phyloP scores from a whole-genome alignment of 2,888 invertebrate genomes.

The Dolichomitus sp. region DNA sequence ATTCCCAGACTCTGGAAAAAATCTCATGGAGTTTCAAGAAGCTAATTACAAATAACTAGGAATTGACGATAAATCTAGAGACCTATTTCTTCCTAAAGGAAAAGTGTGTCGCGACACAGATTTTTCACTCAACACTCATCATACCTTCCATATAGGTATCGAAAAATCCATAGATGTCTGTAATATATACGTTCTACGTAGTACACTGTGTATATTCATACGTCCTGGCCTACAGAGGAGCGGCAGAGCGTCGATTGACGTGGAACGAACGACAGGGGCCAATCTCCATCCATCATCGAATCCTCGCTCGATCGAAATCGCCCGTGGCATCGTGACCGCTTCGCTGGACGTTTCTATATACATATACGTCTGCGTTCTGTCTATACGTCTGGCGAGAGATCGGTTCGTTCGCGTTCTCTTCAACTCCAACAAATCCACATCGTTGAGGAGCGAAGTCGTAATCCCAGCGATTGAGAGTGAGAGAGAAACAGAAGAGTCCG shows the following conservation, averaged over 20 bases:
- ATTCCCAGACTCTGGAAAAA: not conserved
- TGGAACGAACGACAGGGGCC: constrained; percentile 61
- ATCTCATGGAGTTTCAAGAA: not conserved
- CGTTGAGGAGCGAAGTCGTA: constrained; percentile 23
- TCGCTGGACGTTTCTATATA: constrained; percentile 34
- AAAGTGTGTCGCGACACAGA: constrained; percentile 44
- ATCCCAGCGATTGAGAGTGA: constrained; percentile 43
- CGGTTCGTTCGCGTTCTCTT: constrained; percentile 46
- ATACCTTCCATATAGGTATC: constrained; percentile 22
- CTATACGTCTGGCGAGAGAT: constrained; percentile 46
- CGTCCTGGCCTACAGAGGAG: constrained; percentile 18
- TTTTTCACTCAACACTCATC: constrained; percentile 40
- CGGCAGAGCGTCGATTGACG: constrained; percentile 61
- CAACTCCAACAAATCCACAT: constrained; percentile 42
- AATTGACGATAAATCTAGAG: constrained; percentile 1
- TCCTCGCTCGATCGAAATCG: constrained; percentile 64
- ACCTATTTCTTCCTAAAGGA: not conserved
- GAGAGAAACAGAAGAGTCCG: constrained; percentile 22
- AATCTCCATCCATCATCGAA: constrained; percentile 69
- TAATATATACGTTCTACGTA: not conserved
- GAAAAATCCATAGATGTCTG: constrained; percentile 22
- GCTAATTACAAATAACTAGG: not conserved
- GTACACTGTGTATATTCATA: constrained; percentile 27
- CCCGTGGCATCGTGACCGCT: constrained; percentile 56
- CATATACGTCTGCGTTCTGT: constrained; percentile 29